phyloP scores from a whole-genome alignment of 2,797 vertebrate genomes.

The Hyperoplus immaculatus region DNA sequence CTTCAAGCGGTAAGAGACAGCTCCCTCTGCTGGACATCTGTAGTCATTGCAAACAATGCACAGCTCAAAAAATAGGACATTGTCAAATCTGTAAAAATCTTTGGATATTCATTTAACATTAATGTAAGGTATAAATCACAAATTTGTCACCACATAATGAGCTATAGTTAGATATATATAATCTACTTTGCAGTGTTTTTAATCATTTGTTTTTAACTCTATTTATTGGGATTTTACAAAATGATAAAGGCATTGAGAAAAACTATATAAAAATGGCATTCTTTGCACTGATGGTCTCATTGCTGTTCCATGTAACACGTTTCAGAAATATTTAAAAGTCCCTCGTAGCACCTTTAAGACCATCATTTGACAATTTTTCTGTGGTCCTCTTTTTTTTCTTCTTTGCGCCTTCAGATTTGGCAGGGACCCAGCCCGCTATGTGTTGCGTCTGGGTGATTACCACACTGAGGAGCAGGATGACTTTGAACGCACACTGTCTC shows the following conservation, averaged over 20 bases:
- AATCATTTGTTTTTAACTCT: too few species aligned
- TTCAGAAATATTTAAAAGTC: too few species aligned
- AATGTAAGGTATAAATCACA: too few species aligned
- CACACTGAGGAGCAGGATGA: constrained; percentile 90
- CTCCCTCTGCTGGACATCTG: constrained; percentile 50
- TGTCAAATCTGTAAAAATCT: too few species aligned
- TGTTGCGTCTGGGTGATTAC: constrained; percentile 89
- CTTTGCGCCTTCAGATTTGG: constrained; percentile 83
- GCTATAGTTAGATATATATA: background rate
- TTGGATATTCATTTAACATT: too few species aligned
- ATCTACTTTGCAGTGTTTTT: background rate
- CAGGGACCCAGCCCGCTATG: constrained; percentile 85
- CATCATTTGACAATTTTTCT: background rate
- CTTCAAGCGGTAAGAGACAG: constrained; percentile 89
- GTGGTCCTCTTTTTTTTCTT: background rate
- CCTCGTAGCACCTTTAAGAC: background rate
- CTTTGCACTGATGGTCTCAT: too few species aligned
- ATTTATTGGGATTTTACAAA: too few species aligned
- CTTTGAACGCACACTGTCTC: constrained; percentile 88
- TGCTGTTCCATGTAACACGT: too few species aligned
- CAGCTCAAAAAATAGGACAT: too few species aligned
- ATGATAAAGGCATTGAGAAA: too few species aligned
- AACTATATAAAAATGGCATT: too few species aligned
- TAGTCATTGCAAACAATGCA: background rate
- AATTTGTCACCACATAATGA: background rate